These are phyloP conservation scores for Chionodraco myersi DNA, from an alignment of 2,113 vertebrate species.

Conservation along the genomic window DNA sequence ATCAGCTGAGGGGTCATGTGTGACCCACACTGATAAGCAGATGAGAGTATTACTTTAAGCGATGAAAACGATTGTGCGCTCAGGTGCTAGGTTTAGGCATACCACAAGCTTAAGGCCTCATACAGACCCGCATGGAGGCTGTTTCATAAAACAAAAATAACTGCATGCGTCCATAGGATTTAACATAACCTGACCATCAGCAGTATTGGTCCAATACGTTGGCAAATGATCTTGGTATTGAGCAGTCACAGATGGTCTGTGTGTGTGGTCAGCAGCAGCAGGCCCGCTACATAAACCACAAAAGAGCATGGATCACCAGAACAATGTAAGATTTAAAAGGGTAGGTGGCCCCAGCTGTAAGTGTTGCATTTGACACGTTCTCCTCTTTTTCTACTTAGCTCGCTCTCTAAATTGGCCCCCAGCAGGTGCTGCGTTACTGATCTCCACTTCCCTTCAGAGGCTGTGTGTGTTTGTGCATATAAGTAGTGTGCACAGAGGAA, in stretches of 20 bases:
- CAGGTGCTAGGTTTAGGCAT: not conserved
- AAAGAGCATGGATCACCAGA: constrained; percentile 34
- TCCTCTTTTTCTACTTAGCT: not conserved
- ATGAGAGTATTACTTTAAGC: not conserved
- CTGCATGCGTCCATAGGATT: not conserved
- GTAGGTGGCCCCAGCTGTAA: not conserved
- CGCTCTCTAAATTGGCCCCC: constrained; percentile 10
- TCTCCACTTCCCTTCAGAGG: constrained; percentile 27
- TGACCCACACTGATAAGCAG: not conserved
- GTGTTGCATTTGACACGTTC: not conserved
- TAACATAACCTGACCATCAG: constrained; percentile 34
- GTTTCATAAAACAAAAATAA: constrained; percentile 24
- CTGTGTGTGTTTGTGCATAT: constrained; percentile 1
- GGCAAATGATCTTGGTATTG: constrained; percentile 29
- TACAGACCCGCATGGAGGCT: not conserved
- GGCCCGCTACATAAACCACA: constrained; percentile 32
- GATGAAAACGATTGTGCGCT: not conserved
- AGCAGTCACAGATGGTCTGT: constrained; percentile 46
- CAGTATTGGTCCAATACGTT: constrained; percentile 27
- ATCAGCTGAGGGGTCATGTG: not conserved
- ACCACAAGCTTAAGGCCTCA: not conserved
- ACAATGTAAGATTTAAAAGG: constrained; percentile 20
- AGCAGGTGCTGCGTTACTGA: constrained; percentile 44
- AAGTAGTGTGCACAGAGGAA: constrained; percentile 19
- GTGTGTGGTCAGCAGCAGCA: constrained; percentile 51